Evolutionary conservation across 2,888 invertebrate genomes (phyloP).

Genomic region (Saturnia pavonia): DNA sequence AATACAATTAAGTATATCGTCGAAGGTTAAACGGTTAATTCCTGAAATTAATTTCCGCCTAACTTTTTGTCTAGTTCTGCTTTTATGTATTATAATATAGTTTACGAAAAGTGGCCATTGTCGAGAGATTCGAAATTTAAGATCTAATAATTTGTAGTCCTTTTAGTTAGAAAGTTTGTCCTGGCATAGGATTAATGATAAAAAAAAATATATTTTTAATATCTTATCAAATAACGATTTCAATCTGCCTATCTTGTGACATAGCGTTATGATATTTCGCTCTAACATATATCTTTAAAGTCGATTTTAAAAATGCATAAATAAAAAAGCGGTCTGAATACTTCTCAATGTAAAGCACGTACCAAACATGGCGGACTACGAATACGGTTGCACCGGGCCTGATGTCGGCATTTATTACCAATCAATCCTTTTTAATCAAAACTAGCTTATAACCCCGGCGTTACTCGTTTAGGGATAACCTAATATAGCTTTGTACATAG

Average conservation of each 20-base stretch:
- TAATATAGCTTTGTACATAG: background rate
- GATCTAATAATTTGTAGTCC: too few relatives aligned
- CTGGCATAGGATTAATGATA: too few relatives aligned
- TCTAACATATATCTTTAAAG: background rate
- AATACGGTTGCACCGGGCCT: background rate
- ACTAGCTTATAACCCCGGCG: slow-evolving; percentile 24
- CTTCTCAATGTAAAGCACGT: background rate
- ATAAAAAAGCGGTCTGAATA: slow-evolving; percentile 2
- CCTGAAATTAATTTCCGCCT: too few relatives aligned
- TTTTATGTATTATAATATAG: too few relatives aligned
- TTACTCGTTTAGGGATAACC: background rate
- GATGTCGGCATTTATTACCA: background rate
- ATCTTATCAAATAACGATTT: background rate
- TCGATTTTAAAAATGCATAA: background rate
- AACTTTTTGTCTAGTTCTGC: too few relatives aligned
- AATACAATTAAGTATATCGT: too few relatives aligned
- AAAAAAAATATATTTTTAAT: too few relatives aligned
- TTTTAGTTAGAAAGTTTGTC: too few relatives aligned
- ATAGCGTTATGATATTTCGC: background rate
- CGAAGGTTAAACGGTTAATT: too few relatives aligned
- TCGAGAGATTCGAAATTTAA: too few relatives aligned
- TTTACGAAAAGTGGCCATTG: too few relatives aligned
- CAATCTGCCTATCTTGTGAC: background rate
- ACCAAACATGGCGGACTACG: background rate
- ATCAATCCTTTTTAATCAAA: slow-evolving; percentile 28